Base-by-base conservation (phyloP, 2,113 vertebrate genomes). In the Megaceryle torquata region DNA sequence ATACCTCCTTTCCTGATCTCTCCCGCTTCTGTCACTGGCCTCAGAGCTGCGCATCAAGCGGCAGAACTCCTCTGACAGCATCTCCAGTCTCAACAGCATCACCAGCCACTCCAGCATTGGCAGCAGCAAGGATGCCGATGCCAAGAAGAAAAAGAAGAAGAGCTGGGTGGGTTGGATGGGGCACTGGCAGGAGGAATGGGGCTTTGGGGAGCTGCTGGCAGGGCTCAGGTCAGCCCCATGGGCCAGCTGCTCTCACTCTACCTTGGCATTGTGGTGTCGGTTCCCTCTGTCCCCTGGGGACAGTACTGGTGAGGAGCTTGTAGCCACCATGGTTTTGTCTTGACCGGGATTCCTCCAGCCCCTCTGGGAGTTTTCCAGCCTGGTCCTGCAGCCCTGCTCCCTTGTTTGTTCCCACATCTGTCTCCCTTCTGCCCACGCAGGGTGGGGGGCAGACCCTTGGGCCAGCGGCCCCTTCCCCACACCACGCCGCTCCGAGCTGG, bases 101-200 rank as follows among this genome's bases (percentile, higher is more conserved):
- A 99, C 99, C 96, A 99, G 99, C 95, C 98, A 99, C 95, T 99
- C 99, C 69, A 99, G 99, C 95, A 57, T 99, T 0, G 98, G 99
- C 91, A 99, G 99, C 96, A 77, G 98, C 95, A 99, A 99, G 95
- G 99, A 99, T 0, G 98, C 98, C 2, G 99, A 99, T 0, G 98
- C 98, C 46, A 99, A 99, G 95, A 99, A 99, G 97, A 99, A 99
- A 97, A 99, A 99, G 91, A 99, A 99, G 71, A 99, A 99, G 97
- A 99, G 98, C 94, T 99, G 99, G 99, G 99, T 99, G 98, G 93
- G 98, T 97, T 33, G 63, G 54, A 39, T 5, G 8, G 28, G 35
- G 14, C 0, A 1, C 11, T 74, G 71, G 24, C 41, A 43, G 13
- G 35, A 84, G 33, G 22, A n/a, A 3, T 1, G 11, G n/a, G 33